Conservation (phyloP, 2,888 invertebrate species). For the Eremobia ochroleuca region DNA sequence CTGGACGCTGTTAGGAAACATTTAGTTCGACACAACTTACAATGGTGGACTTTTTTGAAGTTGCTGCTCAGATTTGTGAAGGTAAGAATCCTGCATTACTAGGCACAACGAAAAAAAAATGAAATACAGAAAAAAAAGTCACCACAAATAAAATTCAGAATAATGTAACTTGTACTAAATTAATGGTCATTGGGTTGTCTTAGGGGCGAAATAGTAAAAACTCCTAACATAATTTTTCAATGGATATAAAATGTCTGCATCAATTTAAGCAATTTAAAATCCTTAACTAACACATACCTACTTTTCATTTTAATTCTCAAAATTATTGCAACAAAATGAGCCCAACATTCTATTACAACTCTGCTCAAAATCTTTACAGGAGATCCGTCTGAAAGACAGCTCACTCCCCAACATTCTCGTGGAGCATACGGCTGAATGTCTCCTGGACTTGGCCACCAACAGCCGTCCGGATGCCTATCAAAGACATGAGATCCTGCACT, state of each 20-base stretch:
- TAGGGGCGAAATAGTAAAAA: neutral
- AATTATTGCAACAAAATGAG: neutral
- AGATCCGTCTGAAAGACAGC: slow-evolving; percentile 74
- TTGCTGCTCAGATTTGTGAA: slow-evolving; percentile 77
- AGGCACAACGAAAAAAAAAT: neutral
- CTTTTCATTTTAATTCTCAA: neutral
- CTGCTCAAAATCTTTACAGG: slow-evolving; percentile 65
- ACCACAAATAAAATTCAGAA: too few species aligned
- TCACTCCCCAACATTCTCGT: slow-evolving; percentile 75
- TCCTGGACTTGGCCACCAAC: slow-evolving; percentile 78
- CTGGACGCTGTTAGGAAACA: slow-evolving; percentile 80
- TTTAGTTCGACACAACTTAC: slow-evolving; percentile 73
- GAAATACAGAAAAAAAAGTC: neutral
- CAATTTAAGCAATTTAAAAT: neutral
- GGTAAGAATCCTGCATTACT: slow-evolving; percentile 57
- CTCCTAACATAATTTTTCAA: neutral
- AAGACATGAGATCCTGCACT: slow-evolving; percentile 76
- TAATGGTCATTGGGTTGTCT: too few species aligned
- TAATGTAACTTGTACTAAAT: neutral
- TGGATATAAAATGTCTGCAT: neutral
- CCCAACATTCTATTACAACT: neutral
- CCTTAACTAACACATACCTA: too few species aligned
- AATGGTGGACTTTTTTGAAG: slow-evolving; percentile 84
- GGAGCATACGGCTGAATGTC: slow-evolving; percentile 75
- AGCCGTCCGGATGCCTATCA: slow-evolving; percentile 72